Conservation (phyloP, 2,888 invertebrate genomes). For the Neoscelio sp. region DNA sequence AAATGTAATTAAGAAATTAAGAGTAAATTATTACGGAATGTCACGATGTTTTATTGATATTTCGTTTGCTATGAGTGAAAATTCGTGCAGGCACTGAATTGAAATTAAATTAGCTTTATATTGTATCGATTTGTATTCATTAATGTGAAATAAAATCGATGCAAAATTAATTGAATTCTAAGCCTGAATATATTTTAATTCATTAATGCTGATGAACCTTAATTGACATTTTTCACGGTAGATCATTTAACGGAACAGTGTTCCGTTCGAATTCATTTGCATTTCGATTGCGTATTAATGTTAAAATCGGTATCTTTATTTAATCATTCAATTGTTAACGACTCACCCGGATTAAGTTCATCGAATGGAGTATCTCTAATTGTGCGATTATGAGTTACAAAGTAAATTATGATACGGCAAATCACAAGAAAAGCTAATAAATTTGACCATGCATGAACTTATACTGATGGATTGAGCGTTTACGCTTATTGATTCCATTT, state of each 20-base stretch:
- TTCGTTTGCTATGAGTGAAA: too few species aligned
- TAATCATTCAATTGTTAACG: too few species aligned
- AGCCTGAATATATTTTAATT: constrained; percentile 50
- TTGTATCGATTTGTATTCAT: constrained; percentile 48
- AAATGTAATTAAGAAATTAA: background rate
- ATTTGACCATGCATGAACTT: too few species aligned
- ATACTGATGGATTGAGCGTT: too few species aligned
- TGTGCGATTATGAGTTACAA: too few species aligned
- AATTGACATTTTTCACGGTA: constrained; percentile 39
- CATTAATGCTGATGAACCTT: constrained; percentile 52
- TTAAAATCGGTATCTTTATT: too few species aligned
- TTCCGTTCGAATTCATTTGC: constrained; percentile 32
- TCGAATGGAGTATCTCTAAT: too few species aligned
- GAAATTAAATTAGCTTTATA: constrained; percentile 30
- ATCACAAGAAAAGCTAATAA: too few species aligned
- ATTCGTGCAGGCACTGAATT: background rate
- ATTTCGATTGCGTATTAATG: constrained; percentile 16
- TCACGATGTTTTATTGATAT: background rate
- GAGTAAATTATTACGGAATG: background rate
- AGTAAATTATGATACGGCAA: too few species aligned
- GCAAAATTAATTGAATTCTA: constrained; percentile 50
- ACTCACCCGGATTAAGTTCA: too few species aligned
- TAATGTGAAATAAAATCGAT: constrained; percentile 26
- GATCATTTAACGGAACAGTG: background rate
- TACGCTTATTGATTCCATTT: too few species aligned